phyloP scores from a whole-genome alignment of 2,113 vertebrate genomes.

The Marcusenius ussheri region DNA sequence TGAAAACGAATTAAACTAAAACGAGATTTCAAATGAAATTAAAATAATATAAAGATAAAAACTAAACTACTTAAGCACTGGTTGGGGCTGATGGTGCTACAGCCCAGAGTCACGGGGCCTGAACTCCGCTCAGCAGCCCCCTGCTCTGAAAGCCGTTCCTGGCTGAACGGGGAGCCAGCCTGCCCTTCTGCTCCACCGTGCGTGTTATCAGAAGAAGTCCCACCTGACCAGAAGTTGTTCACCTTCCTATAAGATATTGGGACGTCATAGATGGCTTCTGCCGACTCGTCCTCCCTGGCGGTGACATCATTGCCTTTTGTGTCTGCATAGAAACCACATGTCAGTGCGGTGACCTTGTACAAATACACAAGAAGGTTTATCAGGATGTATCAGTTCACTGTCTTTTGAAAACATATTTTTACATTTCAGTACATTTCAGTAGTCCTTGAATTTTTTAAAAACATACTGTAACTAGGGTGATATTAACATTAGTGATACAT shows the following conservation, averaged over 20 bases:
- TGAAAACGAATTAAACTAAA: too few relatives aligned
- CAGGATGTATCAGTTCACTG: not conserved
- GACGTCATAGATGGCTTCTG: constrained; percentile 46
- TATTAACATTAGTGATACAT: too few relatives aligned
- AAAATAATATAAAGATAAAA: too few relatives aligned
- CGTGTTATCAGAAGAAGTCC: not conserved
- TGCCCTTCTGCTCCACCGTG: not conserved
- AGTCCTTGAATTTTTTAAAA: too few relatives aligned
- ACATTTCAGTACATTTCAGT: not conserved
- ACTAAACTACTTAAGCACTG: not conserved
- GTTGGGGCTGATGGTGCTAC: not conserved
- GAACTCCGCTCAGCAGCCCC: not conserved
- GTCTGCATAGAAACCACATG: not conserved
- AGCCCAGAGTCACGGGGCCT: not conserved
- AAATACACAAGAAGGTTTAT: too few relatives aligned
- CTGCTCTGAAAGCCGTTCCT: not conserved
- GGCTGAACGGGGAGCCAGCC: not conserved
- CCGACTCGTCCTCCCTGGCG: not conserved
- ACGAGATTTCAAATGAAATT: too few relatives aligned
- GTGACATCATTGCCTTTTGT: too few relatives aligned
- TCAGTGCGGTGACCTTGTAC: too few relatives aligned
- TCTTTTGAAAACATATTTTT: not conserved
- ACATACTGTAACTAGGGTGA: too few relatives aligned
- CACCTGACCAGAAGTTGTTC: constrained; percentile 31
- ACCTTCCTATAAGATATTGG: constrained; percentile 34